Conservation (phyloP, 2,888 invertebrate species). For the Eremobia ochroleuca region DNA sequence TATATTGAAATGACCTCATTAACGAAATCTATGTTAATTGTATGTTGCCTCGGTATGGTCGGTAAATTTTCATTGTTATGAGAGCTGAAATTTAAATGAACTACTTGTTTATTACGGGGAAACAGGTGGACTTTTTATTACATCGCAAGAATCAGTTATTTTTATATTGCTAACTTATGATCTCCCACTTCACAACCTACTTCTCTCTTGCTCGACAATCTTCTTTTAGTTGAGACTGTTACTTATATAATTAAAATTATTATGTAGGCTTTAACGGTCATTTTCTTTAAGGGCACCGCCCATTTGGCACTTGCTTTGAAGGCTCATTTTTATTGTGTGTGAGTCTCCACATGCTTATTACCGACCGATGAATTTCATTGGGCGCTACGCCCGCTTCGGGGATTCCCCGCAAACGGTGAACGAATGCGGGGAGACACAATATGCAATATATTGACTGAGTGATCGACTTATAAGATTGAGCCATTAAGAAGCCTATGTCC, state of each 20-base stretch:
- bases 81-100: neutral
- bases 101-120: neutral
- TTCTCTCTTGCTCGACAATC: neutral
- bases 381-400: neutral
- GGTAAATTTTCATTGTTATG: slow-evolving; percentile 16
- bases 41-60: slow-evolving; percentile 18
- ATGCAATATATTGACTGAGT: neutral
- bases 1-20: slow-evolving; percentile 57
- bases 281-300: neutral
- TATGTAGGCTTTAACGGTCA: too few species aligned
- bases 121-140: neutral
- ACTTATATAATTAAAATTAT: too few species aligned
- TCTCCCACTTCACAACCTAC: neutral
- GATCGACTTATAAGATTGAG: neutral
- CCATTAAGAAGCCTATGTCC: neutral
- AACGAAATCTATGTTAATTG: slow-evolving; percentile 34
- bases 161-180: neutral
- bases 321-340: too few species aligned
- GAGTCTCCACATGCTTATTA: neutral
- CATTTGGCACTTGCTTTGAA: too few species aligned
- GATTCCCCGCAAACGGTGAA: neutral
- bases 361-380: neutral
- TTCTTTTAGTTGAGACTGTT: neutral
- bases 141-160: too few species aligned
- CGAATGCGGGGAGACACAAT: neutral